These are phyloP conservation scores for Caenorhabditis panamensis DNA, from an alignment of 2,888 invertebrate genomes.

Conservation along the genomic window DNA sequence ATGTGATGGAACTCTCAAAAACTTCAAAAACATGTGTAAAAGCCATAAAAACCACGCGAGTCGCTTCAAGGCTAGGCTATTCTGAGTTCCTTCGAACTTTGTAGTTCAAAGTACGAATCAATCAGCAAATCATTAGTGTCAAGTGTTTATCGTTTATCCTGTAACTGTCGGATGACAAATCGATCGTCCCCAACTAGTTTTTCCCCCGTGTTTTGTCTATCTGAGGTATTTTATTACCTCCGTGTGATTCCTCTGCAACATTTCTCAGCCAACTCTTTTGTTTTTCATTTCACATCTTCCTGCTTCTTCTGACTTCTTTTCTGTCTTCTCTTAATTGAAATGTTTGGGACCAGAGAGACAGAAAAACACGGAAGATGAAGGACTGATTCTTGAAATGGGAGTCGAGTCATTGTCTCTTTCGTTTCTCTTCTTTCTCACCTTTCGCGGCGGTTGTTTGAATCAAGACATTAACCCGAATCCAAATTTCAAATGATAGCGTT, in stretches of 20 bases:
- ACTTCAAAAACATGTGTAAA: not conserved
- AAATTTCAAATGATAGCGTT: slow-evolving; percentile 22
- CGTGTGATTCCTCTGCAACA: not conserved
- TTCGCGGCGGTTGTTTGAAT: not conserved
- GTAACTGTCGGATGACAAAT: not conserved
- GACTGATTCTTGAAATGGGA: not conserved
- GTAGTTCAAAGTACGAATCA: not conserved
- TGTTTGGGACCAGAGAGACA: slow-evolving; percentile 17
- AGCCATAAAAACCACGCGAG: too few species aligned
- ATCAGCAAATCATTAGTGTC: not conserved
- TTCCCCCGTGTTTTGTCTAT: not conserved
- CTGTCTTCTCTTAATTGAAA: slow-evolving; percentile 34
- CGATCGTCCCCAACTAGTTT: not conserved
- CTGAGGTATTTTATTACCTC: not conserved
- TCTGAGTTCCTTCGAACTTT: not conserved
- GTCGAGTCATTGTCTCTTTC: not conserved
- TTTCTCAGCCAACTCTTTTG: not conserved
- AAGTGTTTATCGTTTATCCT: not conserved
- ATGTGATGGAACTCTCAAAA: slow-evolving; percentile 19
- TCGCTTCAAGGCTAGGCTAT: too few species aligned
- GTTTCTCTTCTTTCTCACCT: not conserved
- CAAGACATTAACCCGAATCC: slow-evolving; percentile 44
- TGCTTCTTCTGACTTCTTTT: slow-evolving; percentile 3
- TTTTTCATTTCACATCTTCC: not conserved
- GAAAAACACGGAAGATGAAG: slow-evolving; percentile 2